phyloP scores from a whole-genome alignment of 2,113 vertebrate species.

The Periophthalmodon schlosseri region DNA sequence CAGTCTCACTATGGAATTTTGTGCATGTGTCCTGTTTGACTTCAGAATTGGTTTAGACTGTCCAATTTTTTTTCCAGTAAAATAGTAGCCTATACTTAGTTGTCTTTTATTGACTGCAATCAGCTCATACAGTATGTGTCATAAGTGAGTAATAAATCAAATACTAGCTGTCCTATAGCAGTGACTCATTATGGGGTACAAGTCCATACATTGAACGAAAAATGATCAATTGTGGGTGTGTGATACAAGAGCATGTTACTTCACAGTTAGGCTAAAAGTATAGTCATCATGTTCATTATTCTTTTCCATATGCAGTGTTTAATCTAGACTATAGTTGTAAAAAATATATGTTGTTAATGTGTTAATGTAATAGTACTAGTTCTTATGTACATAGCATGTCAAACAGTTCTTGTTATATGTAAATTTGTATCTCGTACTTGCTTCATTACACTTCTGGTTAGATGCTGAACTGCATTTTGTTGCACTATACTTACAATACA shows the following conservation, averaged over 20 bases:
- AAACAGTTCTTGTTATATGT: no score
- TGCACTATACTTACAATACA: no score
- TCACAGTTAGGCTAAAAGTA: no score
- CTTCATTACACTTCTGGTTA: no score
- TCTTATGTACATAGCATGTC: no score
- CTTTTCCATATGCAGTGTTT: no score
- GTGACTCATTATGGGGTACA: slow-evolving; percentile 11
- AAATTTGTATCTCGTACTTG: no score
- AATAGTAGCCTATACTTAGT: slow-evolving; percentile 33
- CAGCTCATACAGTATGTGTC: slow-evolving; percentile 24
- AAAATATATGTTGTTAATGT: no score
- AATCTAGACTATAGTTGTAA: no score
- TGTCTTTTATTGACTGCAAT: slow-evolving; percentile 43
- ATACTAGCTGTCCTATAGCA: neutral
- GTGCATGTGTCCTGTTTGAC: neutral
- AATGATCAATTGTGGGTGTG: neutral
- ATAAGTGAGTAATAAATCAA: slow-evolving; percentile 7
- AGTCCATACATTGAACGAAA: slow-evolving; percentile 18
- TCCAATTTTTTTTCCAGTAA: neutral
- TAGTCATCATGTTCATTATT: no score
- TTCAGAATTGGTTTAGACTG: neutral
- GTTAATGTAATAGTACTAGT: no score
- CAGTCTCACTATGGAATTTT: neutral
- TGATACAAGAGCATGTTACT: neutral
- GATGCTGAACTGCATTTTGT: no score